phyloP scores from a whole-genome alignment of 2,113 vertebrate genomes.

The Misgurnus mizolepis region DNA sequence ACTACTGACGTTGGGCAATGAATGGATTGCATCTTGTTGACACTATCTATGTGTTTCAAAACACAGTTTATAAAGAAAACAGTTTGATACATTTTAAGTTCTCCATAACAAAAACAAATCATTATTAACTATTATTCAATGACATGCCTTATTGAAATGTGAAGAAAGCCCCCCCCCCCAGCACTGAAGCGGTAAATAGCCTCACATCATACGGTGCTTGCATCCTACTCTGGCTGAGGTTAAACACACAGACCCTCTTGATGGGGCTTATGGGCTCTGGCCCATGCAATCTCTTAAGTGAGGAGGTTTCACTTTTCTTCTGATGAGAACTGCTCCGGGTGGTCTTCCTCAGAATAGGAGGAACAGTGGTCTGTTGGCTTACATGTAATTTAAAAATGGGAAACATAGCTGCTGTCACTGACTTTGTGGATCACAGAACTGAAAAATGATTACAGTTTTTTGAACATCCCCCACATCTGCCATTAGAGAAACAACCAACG shows the following conservation, averaged over 20 bases:
- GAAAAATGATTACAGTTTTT: no score
- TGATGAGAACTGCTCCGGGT: conserved; percentile 33
- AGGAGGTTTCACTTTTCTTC: conserved; percentile 35
- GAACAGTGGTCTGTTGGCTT: background rate
- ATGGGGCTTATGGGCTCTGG: conserved; percentile 26
- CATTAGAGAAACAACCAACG: no score
- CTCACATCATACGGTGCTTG: conserved; percentile 19
- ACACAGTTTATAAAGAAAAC: background rate
- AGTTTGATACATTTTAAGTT: no score
- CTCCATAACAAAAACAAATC: no score
- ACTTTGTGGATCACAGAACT: background rate
- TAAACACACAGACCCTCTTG: conserved; percentile 48
- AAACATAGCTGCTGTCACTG: no score
- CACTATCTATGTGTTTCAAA: background rate
- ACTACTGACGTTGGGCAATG: background rate
- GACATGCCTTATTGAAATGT: no score
- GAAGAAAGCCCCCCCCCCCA: background rate
- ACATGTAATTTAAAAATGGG: no score
- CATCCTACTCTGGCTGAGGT: conserved; percentile 30
- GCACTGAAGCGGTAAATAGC: conserved; percentile 33
- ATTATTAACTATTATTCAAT: no score
- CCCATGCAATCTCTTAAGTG: conserved; percentile 29
- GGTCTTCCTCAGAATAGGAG: conserved; percentile 25
- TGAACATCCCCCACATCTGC: no score
- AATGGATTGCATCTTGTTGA: background rate